Evolutionary conservation across 2,113 vertebrate genomes (phyloP).

Genomic region (Cardinalis cardinalis): DNA sequence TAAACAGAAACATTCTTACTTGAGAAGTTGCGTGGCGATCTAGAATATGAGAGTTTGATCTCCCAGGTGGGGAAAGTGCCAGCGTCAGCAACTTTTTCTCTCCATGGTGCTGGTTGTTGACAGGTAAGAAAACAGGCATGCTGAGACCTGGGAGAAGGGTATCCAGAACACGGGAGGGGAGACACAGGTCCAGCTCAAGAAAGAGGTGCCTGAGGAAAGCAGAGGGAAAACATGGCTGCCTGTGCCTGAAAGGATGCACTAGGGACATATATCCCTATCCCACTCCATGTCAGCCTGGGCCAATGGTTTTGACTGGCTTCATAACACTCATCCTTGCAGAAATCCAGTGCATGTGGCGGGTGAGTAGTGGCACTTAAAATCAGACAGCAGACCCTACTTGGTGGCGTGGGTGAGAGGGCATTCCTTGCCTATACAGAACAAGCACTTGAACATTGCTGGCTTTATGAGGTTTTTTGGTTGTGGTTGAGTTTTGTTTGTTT

Average conservation of each 20-base stretch:
- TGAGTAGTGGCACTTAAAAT: background rate
- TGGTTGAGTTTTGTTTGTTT: no score
- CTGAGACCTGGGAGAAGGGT: background rate
- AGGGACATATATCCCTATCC: no score
- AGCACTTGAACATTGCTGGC: background rate
- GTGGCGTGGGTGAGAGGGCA: background rate
- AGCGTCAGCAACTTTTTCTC: background rate
- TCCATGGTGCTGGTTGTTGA: background rate
- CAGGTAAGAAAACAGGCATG: background rate
- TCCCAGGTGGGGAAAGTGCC: background rate
- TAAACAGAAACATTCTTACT: background rate
- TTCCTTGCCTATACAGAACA: background rate
- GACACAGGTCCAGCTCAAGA: background rate
- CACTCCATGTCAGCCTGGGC: rapidly evolving
- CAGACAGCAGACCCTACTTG: background rate
- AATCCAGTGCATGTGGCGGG: background rate
- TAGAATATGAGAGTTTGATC: background rate
- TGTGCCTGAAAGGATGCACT: background rate
- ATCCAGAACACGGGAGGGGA: background rate
- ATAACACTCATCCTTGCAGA: background rate
- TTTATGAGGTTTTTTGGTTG: rapidly evolving
- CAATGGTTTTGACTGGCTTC: background rate
- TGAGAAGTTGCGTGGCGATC: background rate
- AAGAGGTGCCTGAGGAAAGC: background rate
- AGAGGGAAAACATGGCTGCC: background rate